These are phyloP conservation scores for Rhabdophis nuchalis DNA, from an alignment of 2,797 vertebrate species.

Conservation along the genomic window DNA sequence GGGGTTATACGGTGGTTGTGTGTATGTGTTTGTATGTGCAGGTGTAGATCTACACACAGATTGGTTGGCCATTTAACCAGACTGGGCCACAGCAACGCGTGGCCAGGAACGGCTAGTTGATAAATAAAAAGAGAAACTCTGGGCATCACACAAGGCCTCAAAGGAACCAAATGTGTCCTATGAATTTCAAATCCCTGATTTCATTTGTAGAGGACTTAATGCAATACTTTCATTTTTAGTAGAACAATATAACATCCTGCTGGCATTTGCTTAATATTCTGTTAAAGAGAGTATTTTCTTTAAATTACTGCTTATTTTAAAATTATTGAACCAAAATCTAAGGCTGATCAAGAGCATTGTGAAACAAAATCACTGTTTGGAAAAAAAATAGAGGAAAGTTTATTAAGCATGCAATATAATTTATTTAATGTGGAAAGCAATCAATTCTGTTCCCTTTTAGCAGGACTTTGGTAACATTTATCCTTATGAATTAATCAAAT, in stretches of 20 bases:
- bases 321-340: neutral
- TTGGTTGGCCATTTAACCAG: no score
- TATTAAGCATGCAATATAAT: neutral
- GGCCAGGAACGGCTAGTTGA: no score
- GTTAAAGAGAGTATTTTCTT: neutral
- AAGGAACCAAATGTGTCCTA: neutral
- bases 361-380: neutral
- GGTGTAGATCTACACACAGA: no score
- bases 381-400: neutral
- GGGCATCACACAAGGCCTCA: neutral
- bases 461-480: neutral
- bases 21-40: no score
- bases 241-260: neutral
- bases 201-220: neutral
- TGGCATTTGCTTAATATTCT: neutral
- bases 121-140: neutral
- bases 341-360: neutral
- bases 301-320: neutral
- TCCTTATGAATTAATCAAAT: neutral
- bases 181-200: neutral
- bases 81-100: no score
- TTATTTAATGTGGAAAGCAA: neutral
- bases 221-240: neutral
- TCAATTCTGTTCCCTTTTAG: neutral
- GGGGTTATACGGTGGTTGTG: no score